phyloP scores from a whole-genome alignment of 1,140 invertebrate species.

The Aporrectodea caliginosa region DNA sequence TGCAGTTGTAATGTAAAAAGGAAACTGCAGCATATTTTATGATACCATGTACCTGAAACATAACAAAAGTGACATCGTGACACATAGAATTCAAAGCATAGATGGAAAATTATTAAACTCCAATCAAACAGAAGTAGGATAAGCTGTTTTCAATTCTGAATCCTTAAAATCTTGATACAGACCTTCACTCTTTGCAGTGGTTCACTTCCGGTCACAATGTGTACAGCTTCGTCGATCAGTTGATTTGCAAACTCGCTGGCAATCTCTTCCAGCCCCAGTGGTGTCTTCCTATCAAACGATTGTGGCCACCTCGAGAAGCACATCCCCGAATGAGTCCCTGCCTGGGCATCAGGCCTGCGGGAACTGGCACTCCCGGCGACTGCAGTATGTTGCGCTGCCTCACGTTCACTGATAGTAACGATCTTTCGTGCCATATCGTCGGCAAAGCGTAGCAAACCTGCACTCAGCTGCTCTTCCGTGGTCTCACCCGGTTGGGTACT shows the following conservation, averaged over 20 bases:
- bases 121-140: too few relatives aligned
- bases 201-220: not conserved
- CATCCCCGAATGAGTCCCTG: not conserved
- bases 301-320: not conserved
- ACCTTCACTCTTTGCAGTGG: not conserved
- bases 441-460: not conserved
- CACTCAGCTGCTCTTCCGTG: not conserved
- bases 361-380: not conserved
- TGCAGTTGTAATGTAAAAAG: not conserved
- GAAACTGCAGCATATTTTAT: not conserved
- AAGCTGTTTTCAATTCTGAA: too few relatives aligned
- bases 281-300: not conserved
- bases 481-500: not conserved
- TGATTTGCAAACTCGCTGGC: not conserved
- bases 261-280: not conserved
- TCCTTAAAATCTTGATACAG: not conserved
- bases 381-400: not conserved
- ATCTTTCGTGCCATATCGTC: not conserved
- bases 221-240: not conserved
- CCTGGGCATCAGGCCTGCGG: not conserved
- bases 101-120: not conserved
- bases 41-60: not conserved
- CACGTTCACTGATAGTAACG: not conserved
- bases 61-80: not conserved
- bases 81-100: not conserved